A percentile compares a stretch with the other conserved stretches of the same genome.
Conservation (phyloP, 2,113 vertebrate genomes). For the Rhinoptilus africanus region DNA sequence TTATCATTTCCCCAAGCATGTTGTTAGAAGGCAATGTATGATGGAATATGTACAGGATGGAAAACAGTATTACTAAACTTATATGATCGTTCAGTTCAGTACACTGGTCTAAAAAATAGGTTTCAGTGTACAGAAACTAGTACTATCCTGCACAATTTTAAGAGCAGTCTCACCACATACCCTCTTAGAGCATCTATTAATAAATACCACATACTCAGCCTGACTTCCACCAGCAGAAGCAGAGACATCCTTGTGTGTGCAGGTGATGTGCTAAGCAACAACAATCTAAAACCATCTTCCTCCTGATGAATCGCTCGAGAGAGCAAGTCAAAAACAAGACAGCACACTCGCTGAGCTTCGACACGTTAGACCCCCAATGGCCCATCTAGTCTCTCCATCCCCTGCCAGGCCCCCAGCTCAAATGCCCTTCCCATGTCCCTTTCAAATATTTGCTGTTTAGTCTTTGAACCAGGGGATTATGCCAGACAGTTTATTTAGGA, state of each 20-base stretch:
- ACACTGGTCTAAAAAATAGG: not conserved
- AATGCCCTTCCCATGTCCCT: not conserved
- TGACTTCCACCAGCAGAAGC: not conserved
- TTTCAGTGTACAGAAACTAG: not conserved
- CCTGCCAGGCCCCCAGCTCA: not conserved
- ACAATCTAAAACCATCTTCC: not conserved
- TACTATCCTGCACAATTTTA: not conserved
- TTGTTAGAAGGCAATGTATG: not conserved
- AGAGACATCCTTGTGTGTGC: accelerated
- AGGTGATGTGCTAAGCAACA: not conserved
- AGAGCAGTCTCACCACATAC: not conserved
- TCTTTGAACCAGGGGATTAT: not conserved
- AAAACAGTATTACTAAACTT: not conserved
- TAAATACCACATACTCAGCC: not conserved
- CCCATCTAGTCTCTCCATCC: too few relatives aligned
- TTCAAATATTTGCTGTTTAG: not conserved
- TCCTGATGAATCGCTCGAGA: not conserved
- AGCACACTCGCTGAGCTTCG: accelerated
- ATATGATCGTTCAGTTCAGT: not conserved
- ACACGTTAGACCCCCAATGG: accelerated
- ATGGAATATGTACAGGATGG: not conserved
- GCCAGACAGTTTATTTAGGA: too few relatives aligned
- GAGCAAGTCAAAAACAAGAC: not conserved
- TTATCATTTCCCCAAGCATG: not conserved
- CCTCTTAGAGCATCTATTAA: not conserved